phyloP scores from a whole-genome alignment of 2,888 invertebrate genomes.

The Drosophila heteroneura region DNA sequence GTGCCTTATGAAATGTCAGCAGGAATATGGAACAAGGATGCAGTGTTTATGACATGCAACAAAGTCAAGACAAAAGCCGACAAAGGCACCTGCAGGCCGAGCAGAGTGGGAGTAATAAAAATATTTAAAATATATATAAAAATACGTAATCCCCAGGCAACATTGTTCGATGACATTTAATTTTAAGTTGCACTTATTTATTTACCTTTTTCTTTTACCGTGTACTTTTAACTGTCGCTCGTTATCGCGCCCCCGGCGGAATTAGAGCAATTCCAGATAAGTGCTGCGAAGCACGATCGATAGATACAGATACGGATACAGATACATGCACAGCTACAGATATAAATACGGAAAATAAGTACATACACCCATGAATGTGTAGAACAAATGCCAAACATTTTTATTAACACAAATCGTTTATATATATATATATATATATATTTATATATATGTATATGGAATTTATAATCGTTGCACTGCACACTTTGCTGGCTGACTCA shows the following conservation, averaged over 20 bases:
- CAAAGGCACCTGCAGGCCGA: not conserved
- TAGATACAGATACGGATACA: constrained; percentile 40
- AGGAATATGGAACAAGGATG: not conserved
- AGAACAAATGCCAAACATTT: constrained; percentile 49
- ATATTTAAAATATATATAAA: too few relatives aligned
- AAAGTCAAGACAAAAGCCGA: not conserved
- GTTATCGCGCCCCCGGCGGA: constrained; percentile 68
- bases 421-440: not conserved
- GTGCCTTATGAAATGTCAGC: not conserved
- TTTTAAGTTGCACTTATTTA: not conserved
- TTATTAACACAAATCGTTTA: constrained; percentile 40
- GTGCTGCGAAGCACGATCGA: constrained; percentile 60
- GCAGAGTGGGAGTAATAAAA: not conserved
- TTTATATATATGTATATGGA: not conserved
- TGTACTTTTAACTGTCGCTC: constrained; percentile 11
- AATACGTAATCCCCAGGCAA: not conserved
- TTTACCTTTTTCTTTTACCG: not conserved
- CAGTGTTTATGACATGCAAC: not conserved
- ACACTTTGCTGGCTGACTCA: constrained; percentile 25
- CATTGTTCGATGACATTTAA: not conserved
- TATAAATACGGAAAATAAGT: constrained; percentile 3
- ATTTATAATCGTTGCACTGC: not conserved
- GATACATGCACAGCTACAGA: constrained; percentile 22
- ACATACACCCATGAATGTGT: not conserved
- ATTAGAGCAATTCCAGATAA: constrained; percentile 74